phyloP scores from a whole-genome alignment of 1,140 invertebrate species.

The Rhizoglyphus robini region DNA sequence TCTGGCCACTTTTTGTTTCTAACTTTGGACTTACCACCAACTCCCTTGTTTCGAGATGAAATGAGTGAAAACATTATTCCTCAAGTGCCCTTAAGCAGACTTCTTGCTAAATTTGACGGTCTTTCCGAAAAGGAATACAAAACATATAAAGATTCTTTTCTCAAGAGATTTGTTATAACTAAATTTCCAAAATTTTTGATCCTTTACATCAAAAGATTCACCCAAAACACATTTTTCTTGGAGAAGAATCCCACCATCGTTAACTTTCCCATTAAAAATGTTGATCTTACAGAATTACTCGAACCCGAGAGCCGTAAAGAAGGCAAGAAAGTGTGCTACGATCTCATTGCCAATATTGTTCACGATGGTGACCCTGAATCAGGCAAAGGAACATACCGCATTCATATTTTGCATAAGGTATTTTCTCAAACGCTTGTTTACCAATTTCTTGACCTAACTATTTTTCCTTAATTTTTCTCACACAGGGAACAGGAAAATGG shows the following conservation, averaged over 20 bases:
- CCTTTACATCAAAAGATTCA: conserved; percentile 92
- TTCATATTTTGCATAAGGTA: conserved; percentile 88
- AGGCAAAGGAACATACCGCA: conserved; percentile 72
- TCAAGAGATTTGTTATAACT: conserved; percentile 93
- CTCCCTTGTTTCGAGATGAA: conserved; percentile 81
- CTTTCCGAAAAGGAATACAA: conserved; percentile 93
- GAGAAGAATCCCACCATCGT: conserved; percentile 99
- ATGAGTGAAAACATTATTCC: conserved; percentile 96
- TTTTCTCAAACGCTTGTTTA: conserved; percentile 30
- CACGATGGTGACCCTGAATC: conserved; percentile 91
- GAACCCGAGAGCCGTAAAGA: conserved; percentile 55
- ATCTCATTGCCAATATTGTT: conserved; percentile 93
- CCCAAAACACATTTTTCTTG: conserved; percentile 95
- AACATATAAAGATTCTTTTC: conserved; percentile 95
- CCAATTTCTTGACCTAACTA: not conserved
- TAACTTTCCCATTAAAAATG: conserved; percentile 95
- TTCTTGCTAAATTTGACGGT: conserved; percentile 93
- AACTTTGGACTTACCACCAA: conserved; percentile 88
- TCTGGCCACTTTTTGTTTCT: conserved; percentile 87
- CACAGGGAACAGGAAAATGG: conserved; percentile 52
- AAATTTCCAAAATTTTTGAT: conserved; percentile 88
- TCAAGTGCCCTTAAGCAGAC: conserved; percentile 83
- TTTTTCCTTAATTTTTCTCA: not conserved
- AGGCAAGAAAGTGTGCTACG: conserved; percentile 53
- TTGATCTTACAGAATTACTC: conserved; percentile 93